Evolutionary conservation across 1,140 invertebrate species (phyloP).

Genomic region (Spodoptera frugiperda): DNA sequence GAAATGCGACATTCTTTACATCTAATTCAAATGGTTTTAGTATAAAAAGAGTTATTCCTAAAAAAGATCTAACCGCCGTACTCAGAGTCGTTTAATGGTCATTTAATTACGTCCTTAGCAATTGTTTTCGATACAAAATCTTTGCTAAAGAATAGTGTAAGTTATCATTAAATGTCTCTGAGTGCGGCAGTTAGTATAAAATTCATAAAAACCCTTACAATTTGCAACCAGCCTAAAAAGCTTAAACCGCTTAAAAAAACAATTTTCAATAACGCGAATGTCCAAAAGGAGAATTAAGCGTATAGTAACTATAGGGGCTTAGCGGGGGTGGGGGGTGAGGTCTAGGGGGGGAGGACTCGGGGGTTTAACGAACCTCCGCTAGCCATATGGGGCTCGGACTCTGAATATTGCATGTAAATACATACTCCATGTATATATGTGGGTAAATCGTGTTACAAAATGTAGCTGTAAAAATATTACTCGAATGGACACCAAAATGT

Average conservation of each 20-base stretch:
- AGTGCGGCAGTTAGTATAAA: too few species aligned
- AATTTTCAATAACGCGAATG: conserved; percentile 16
- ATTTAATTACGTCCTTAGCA: too few species aligned
- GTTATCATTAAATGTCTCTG: too few species aligned
- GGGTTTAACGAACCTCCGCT: conserved; percentile 39
- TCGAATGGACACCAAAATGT: neutral
- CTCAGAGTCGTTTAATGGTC: too few species aligned
- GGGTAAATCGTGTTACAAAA: neutral
- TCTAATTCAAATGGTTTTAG: too few species aligned
- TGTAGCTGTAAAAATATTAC: neutral
- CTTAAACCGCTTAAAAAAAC: conserved; percentile 18
- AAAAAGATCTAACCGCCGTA: too few species aligned
- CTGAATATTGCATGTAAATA: conserved; percentile 48
- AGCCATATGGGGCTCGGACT: conserved; percentile 49
- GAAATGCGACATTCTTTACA: too few species aligned
- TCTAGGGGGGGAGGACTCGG: neutral
- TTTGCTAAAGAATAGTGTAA: too few species aligned
- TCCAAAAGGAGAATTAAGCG: conserved; percentile 39
- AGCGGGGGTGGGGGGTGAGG: neutral
- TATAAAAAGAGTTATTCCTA: too few species aligned
- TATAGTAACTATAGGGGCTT: conserved; percentile 29
- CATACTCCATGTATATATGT: neutral
- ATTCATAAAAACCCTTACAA: neutral
- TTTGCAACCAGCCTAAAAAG: neutral
- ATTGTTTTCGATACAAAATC: too few species aligned